phyloP scores from a whole-genome alignment of 2,797 vertebrate species.

The Paguma larvata region DNA sequence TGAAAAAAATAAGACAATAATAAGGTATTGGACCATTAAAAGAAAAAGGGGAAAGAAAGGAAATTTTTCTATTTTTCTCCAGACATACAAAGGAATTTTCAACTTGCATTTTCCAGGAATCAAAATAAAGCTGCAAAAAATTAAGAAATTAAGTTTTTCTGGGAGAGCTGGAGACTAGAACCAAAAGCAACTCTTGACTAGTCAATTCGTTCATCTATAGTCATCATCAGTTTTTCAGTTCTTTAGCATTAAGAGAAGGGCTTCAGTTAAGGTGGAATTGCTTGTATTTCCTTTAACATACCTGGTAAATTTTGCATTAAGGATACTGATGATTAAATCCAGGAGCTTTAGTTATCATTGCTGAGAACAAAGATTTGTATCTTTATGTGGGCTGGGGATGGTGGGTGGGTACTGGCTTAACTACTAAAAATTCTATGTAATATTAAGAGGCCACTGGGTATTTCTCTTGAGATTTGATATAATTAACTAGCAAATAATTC shows the following conservation, averaged over 20 bases:
- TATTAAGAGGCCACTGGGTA: background rate
- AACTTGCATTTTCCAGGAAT: slow-evolving; percentile 23
- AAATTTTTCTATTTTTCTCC: background rate
- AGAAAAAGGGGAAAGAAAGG: background rate
- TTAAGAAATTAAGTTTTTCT: background rate
- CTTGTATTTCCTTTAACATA: slow-evolving; percentile 7
- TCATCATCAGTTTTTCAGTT: background rate
- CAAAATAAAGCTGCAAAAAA: slow-evolving; percentile 41
- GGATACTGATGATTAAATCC: background rate
- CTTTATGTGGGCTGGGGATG: background rate
- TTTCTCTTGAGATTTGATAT: background rate
- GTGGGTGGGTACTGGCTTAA: background rate
- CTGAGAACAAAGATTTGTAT: background rate
- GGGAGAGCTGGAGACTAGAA: background rate
- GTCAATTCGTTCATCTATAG: background rate
- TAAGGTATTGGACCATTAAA: background rate
- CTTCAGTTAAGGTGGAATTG: background rate
- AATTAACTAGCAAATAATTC: slow-evolving; percentile 3
- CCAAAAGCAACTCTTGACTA: background rate
- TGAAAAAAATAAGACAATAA: background rate
- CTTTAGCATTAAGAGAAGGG: background rate
- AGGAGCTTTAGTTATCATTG: background rate
- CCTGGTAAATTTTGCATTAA: background rate
- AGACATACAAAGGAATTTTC: slow-evolving; percentile 55
- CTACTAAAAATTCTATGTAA: background rate